These are phyloP conservation scores for Neocrepidodera transversa DNA, from an alignment of 2,888 invertebrate species.

Conservation along the genomic window DNA sequence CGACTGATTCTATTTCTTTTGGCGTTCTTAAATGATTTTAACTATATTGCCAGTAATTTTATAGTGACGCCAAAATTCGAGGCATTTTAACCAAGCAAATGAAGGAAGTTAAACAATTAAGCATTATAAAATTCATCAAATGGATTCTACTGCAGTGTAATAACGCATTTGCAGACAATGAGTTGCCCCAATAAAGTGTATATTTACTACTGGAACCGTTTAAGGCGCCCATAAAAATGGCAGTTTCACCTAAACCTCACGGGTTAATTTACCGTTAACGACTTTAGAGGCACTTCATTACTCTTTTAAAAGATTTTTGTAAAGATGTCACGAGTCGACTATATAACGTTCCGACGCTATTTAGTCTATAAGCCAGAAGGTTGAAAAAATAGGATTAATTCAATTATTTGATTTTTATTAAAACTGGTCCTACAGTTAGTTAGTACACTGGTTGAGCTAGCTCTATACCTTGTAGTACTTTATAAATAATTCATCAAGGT, in stretches of 20 bases:
- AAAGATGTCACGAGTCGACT: slow-evolving; percentile 15
- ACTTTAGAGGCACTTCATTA: slow-evolving; percentile 21
- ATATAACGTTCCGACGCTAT: neutral
- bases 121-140: neutral
- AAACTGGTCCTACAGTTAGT: too few species aligned
- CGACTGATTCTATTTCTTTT: too few species aligned
- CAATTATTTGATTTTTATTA: too few species aligned
- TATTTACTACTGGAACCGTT: slow-evolving; percentile 16
- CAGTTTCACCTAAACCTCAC: slow-evolving; percentile 7
- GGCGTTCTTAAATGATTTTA: too few species aligned
- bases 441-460: too few species aligned
- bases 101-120: too few species aligned
- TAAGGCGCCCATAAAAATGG: slow-evolving; percentile 9
- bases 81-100: too few species aligned
- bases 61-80: too few species aligned
- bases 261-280: slow-evolving; percentile 23
- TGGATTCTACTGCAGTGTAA: slow-evolving; percentile 1
- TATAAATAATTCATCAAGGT: too few species aligned
- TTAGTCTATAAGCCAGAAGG: neutral
- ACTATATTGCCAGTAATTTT: too few species aligned
- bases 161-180: slow-evolving; percentile 4
- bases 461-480: too few species aligned
- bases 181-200: slow-evolving; percentile 8
- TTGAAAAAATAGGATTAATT: neutral
- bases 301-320: slow-evolving; percentile 23